phyloP scores from a whole-genome alignment of 2,888 invertebrate genomes.

The Keiferia lycopersicella region DNA sequence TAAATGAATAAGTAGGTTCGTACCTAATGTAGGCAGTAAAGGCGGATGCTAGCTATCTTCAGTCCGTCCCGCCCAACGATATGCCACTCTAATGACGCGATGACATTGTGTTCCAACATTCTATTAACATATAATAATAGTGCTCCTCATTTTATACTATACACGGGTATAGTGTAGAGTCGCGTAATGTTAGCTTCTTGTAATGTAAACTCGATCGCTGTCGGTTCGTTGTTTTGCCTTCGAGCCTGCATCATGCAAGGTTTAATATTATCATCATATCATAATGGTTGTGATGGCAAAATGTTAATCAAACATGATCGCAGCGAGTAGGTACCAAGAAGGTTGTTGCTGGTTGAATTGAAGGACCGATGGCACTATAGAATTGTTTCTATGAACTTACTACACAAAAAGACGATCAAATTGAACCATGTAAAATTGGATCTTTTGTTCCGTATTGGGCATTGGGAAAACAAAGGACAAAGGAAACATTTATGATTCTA shows the following conservation, averaged over 20 bases:
- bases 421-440: too few relatives aligned
- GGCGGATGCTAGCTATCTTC: slow-evolving; percentile 60
- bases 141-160: neutral
- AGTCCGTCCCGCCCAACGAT: slow-evolving; percentile 54
- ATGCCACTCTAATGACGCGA: slow-evolving; percentile 60
- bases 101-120: slow-evolving; percentile 54
- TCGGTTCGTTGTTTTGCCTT: slow-evolving; percentile 52
- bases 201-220: slow-evolving; percentile 40
- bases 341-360: neutral
- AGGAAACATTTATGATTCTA: neutral
- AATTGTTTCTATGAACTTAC: neutral
- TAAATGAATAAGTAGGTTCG: neutral
- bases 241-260: slow-evolving; percentile 36
- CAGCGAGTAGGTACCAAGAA: neutral
- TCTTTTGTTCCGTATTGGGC: neutral
- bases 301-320: slow-evolving; percentile 37
- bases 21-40: slow-evolving; percentile 34
- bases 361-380: neutral
- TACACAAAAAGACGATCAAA: too few relatives aligned
- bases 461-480: slow-evolving; percentile 5
- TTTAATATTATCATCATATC: slow-evolving; percentile 47
- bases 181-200: slow-evolving; percentile 37
- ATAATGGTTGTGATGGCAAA: slow-evolving; percentile 42
- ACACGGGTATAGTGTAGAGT: slow-evolving; percentile 29
- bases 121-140: slow-evolving; percentile 47